Base-by-base conservation (phyloP, 2,797 vertebrate genomes). In the Petrocephalus sullivani region DNA sequence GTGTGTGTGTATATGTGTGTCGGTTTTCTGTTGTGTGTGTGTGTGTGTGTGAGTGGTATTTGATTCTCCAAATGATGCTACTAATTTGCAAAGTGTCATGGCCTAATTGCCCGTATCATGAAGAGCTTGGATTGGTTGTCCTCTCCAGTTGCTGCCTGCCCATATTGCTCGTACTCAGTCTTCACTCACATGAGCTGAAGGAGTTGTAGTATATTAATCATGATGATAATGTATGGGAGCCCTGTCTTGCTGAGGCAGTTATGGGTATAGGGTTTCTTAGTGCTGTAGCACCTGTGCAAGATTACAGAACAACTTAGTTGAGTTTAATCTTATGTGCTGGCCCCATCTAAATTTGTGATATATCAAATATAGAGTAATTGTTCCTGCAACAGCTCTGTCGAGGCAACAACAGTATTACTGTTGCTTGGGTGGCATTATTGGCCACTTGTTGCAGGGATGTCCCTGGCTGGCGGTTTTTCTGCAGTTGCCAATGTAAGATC, bases 381-480 rank as follows among this genome's bases (percentile, higher is more conserved):
- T 58, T 85, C 21, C n/a, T 85, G 84, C 21, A 16, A 57, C 54
- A 56, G 21, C 41, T 49, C 51, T 84, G 82, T 54, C 49, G 7
- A 9, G 82, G 14, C 19, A 23, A 54, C 82, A 54, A 5, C 12
- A 54, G 19, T 33, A 6, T 49, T 51, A 51, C 37, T 83, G 57
- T 23, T 37, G 23, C 9, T 33, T 19, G 67, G 41, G 16, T 46
- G 58, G 51, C 54, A 33, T 75, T 87, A 49, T 67, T 64, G 57
- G 21, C 87, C 46, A 91, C 91, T 91, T 93, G 91, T 92, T 92
- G 91, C 90, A 2, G 53, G 41, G 81, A 21, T 88, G 60, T 85
- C 51, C 90, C 89, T 89, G 67, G 87, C 85, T 83, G 56, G 83
- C 83, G 87, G 58, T 28, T 88, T 64, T 78, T 19, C 2, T 89